Evolutionary conservation across 2,888 invertebrate genomes (phyloP), one percentile per base, ranked within the genome.

Genomic region (Eupeodes luniger): DNA sequence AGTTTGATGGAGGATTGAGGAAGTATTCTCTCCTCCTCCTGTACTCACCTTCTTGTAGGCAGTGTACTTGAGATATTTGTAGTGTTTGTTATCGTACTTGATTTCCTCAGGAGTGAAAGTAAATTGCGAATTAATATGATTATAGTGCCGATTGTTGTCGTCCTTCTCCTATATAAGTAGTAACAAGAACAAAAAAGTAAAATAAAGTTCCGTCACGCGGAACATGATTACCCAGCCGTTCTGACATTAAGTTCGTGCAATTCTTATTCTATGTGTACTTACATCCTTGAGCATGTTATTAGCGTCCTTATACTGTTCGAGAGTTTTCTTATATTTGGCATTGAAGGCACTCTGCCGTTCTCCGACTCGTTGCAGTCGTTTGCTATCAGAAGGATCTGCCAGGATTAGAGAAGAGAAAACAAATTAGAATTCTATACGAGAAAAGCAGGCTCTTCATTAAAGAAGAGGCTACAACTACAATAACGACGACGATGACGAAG

Each of bases 71-170:
- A 96, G 95, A 93, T 96, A 96, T 92, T 96, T 96, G 93, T 96
- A 96, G 93, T 96, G 96, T 93, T 96, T 96, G 94, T 96, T 96
- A 91, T 96, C 96, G 91, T 96, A 96, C 93, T 96, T 96, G 92
- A 96, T 96, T 93, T 96, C 96, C 92, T 96, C 96, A 4, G 96
- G 96, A 27, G 96, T 96, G 91, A 96, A 95, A 66, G 96, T 96
- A 92, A 95, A 96, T 91, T 94, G 94, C 84, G 95, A 94, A 91
- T 92, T 94, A 90, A 94, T 93, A 90, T 94, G 93, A 92, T 94
- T 94, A 86, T 92, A 93, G 90, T 93, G 93, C 61, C 93, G 92
- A 92, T 94, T 94, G 91, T 93, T 93, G 90, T 94, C 94, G 90
- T 94, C 93, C 91, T 93, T 92, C 90, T 92, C 93, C 93, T 92